Evolutionary conservation across 2,113 vertebrate species (phyloP), one percentile per base, ranked within the genome.

Genomic region (Sander vitreus): DNA sequence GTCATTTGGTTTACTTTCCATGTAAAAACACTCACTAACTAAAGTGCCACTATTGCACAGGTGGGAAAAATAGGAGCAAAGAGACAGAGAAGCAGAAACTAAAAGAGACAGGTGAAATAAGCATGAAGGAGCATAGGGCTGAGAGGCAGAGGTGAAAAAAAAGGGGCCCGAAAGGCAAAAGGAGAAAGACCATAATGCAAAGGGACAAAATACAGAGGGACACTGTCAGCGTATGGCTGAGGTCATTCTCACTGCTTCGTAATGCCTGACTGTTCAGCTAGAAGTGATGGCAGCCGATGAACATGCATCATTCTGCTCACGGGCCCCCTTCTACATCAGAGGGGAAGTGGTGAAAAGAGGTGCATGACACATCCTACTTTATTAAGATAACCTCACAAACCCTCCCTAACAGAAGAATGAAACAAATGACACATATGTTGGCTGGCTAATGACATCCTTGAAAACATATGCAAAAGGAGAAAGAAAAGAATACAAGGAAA

Each of bases 171-270:
- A 60, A 72, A 76, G 30, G 82, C 50, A 78, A 25, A 80, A 79
- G 64, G 62, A 77, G 45, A 62, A 76, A 39, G 74, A 85, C 73
- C 54, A 70, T 92, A 79, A 92, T 83, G 77, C 83, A 91, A 92
- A 88, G 75, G 76, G 92, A 94, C 91, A 92, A 80, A 91, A 85
- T 84, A 92, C 92, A 92, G 93, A 92, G 84, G 91, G 83, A 88
- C 84, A 73, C 67, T 84, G 89, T 90, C 91, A 90, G 89, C 23
- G 21, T 63, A 66, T 90, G 80, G 85, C 85, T 89, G 88, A 91
- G 89, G 88, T 88, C 55, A 23, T 75, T 72, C 50, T 62, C 74
- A 80, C 84, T 89, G 84, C 86, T 84, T 81, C 50, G 74, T 89
- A 79, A 89, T 73, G 89, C 80, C 85, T 87, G 89, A 90, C 89